Evolutionary conservation across 2,888 invertebrate species (phyloP).

Genomic region (Hetaerina titia): DNA sequence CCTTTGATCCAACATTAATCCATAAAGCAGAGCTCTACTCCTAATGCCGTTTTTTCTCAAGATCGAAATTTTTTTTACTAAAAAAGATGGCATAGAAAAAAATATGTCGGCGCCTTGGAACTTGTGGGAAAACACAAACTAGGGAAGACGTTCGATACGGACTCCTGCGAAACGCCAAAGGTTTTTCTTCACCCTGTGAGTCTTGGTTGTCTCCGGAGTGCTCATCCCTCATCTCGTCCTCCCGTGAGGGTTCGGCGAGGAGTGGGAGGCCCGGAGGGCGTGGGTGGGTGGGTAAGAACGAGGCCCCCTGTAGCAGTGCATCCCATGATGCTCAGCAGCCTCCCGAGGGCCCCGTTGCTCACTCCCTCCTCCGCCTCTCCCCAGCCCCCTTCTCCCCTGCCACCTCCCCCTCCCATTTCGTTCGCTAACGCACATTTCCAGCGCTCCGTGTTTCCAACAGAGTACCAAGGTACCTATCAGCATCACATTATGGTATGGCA

Average conservation of each 20-base stretch:
- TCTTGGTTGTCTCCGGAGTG: background rate
- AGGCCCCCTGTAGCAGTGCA: background rate
- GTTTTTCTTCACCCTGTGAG: constrained; percentile 3
- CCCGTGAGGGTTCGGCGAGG: background rate
- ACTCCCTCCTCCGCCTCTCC: background rate
- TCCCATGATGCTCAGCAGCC: background rate
- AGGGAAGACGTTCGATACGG: background rate
- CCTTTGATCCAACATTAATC: background rate
- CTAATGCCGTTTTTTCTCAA: background rate
- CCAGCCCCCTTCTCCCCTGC: background rate
- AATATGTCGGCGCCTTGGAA: constrained; percentile 24
- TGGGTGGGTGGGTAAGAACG: background rate
- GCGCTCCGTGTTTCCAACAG: background rate
- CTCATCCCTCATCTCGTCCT: constrained; percentile 3
- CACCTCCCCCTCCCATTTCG: background rate
- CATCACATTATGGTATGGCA: background rate
- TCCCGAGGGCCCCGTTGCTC: background rate
- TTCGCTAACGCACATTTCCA: background rate
- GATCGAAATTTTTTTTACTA: background rate
- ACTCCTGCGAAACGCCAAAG: constrained; percentile 43
- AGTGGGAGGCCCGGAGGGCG: background rate
- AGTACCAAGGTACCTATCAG: background rate
- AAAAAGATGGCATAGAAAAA: background rate
- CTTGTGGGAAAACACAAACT: background rate
- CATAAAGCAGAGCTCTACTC: constrained; percentile 7